A percentile compares a stretch with the other conserved stretches of the same genome.
Conservation (phyloP, 2,797 vertebrate genomes). For the Glossophaga mutica region DNA sequence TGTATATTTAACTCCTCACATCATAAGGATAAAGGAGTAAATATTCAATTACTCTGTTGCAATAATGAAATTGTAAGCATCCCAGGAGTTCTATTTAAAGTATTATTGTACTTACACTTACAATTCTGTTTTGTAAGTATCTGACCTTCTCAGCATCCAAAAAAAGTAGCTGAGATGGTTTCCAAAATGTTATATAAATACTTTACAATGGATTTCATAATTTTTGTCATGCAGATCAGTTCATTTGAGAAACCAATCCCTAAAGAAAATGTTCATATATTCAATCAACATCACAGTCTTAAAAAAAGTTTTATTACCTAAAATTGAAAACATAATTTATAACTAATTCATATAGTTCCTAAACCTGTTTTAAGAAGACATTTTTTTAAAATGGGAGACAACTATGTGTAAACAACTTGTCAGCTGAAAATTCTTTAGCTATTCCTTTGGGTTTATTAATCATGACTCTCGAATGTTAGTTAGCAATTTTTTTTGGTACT, state of each 20-base stretch:
- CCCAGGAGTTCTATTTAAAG: neutral
- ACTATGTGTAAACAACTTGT: constrained; percentile 11
- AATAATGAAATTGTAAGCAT: neutral
- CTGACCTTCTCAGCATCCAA: neutral
- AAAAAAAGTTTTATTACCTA: neutral
- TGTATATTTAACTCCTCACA: neutral
- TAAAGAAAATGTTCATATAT: constrained; percentile 5
- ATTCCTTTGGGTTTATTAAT: neutral
- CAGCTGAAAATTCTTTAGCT: constrained; percentile 14
- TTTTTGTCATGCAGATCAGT: neutral
- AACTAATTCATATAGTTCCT: neutral
- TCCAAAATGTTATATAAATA: neutral
- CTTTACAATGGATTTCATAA: neutral
- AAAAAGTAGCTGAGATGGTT: neutral
- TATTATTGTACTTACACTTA: neutral
- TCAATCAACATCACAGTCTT: neutral
- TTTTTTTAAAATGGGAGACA: neutral
- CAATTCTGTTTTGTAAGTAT: neutral
- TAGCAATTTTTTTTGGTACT: neutral
- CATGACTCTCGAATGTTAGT: neutral
- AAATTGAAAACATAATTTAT: neutral
- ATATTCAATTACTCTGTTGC: neutral
- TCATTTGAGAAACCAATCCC: neutral
- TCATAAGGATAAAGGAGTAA: neutral
- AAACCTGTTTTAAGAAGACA: constrained; percentile 7